A percentile compares a stretch with the other conserved stretches of the same genome.
Evolutionary conservation across 2,888 invertebrate genomes (phyloP).

Genomic region (Rhaphigaster nebulosa): DNA sequence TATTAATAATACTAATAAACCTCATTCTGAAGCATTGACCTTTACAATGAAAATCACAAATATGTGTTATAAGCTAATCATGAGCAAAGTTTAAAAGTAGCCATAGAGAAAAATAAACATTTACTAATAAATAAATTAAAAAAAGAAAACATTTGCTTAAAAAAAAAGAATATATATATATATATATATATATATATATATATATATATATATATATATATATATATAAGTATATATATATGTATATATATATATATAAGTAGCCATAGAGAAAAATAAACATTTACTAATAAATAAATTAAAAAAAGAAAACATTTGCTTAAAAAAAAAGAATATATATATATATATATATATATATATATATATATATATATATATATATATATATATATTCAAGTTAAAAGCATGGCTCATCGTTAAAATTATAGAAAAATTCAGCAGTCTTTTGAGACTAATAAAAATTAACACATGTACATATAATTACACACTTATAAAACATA

Average conservation of each 20-base stretch:
- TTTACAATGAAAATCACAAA: slow-evolving; percentile 39
- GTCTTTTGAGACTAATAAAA: slow-evolving; percentile 41
- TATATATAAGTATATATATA: too few species aligned
- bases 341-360: too few species aligned
- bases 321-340: background rate
- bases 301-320: background rate
- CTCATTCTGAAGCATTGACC: background rate
- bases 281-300: background rate
- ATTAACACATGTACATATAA: slow-evolving; percentile 39
- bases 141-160: background rate
- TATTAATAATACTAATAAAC: background rate
- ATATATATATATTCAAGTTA: too few species aligned
- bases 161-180: slow-evolving; percentile 5
- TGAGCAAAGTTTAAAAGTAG: slow-evolving; percentile 12
- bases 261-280: slow-evolving; percentile 21
- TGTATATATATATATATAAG: too few species aligned
- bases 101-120: slow-evolving; percentile 16
- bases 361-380: too few species aligned
- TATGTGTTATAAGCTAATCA: slow-evolving; percentile 27
- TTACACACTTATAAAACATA: slow-evolving; percentile 44
- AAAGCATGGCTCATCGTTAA: slow-evolving; percentile 14
- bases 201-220: too few species aligned
- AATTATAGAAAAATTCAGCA: slow-evolving; percentile 24
- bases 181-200: too few species aligned
- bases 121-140: background rate